Evolutionary conservation across 2,888 invertebrate species (phyloP), one percentile per base, ranked within the genome.

Genomic region (Pyralis farinalis): DNA sequence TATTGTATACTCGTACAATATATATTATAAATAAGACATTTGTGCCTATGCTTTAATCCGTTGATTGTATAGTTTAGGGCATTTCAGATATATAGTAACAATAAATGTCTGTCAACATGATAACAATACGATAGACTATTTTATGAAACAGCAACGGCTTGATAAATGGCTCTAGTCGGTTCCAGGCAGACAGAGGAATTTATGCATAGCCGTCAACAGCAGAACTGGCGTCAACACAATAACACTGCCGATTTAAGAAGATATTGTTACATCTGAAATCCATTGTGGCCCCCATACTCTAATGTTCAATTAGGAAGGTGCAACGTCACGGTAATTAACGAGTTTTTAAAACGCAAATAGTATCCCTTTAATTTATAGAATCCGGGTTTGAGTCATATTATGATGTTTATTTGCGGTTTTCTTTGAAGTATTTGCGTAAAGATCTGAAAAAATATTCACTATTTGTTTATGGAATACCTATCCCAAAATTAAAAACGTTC

Each of bases 111-210:
- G 54, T 58, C 64, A 65, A 75, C 71, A 68, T 64, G 75, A 79
- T 77, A 82, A 82, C 81, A 82, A 80, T 75, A 71, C 71, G 70
- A 81, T 74, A 71, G 82, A 76, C 75, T 71, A 71, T 69, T 78
- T n/a, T 77, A 75, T 77, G 77, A 76, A 82, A 72, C 70, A 67
- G 64, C 63, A 55, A 59, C 51, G 56, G 55, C 58, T 66, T 84
- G 82, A 84, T 80, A 75, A 81, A 84, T 80, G 74, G 71, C 57
- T 54, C 51, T 53, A 58, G 39, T 10, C 12, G 7, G 31, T 31
- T 31, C 64, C 56, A 62, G 54, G 63, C 63, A 58, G 63, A 56
- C 59, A 55, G 62, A 57, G 56, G 61, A 71, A 80, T 78, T 78
- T 80, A 78, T 80, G 72, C 71, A 74, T 63, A 67, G 65, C 71